Evolutionary conservation across 2,113 vertebrate genomes (phyloP).

Genomic region (Odocoileus virginianus): DNA sequence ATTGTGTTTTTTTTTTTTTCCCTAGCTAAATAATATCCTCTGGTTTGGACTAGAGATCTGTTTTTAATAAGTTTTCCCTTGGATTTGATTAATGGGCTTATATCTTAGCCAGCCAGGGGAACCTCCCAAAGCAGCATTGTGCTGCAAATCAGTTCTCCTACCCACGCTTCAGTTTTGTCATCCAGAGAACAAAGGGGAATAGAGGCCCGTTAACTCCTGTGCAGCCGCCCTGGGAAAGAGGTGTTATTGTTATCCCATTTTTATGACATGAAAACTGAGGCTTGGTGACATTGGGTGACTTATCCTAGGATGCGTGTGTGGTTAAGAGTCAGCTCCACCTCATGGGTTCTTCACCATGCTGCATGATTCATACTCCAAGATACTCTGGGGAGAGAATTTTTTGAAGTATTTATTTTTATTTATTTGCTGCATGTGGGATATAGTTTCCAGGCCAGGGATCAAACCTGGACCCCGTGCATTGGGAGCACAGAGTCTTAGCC

Average conservation of each 20-base stretch:
- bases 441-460: background rate
- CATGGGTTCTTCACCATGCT: background rate
- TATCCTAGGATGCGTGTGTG: rapidly evolving
- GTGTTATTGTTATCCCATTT: rapidly evolving
- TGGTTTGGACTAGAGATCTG: background rate
- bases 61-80: background rate
- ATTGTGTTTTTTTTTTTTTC: background rate
- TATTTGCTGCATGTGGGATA: background rate
- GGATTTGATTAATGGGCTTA: background rate
- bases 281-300: rapidly evolving
- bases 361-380: background rate
- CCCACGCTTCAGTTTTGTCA: background rate
- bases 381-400: background rate
- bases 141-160: background rate
- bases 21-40: background rate
- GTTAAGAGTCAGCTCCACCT: background rate
- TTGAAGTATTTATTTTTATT: background rate
- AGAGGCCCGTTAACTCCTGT: rapidly evolving
- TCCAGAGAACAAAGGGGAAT: background rate
- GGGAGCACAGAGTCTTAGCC: background rate
- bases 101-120: no score
- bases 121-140: background rate
- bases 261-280: background rate
- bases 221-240: background rate
- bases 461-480: background rate